Base-by-base conservation (phyloP, 2,797 vertebrate species). In the Toxotes lorentzi region DNA sequence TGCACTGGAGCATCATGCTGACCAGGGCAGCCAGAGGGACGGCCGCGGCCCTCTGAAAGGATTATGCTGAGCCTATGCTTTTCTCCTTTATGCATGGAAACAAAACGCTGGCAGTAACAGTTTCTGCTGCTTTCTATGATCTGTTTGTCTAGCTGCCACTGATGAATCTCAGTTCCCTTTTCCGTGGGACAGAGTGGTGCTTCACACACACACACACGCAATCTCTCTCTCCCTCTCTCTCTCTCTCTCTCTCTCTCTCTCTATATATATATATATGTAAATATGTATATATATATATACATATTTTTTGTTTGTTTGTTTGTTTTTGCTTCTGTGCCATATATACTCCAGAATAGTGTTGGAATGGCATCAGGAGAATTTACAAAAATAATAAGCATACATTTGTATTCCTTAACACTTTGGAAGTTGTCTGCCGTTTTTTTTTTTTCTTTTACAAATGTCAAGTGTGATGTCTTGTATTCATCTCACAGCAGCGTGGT, bases 21-120 rank as follows among this genome's bases (percentile, higher is more conserved):
- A 94, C 90, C 85, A 77, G 91, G 77, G 78, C 88, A 88, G 89
- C 81, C 84, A 78, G 85, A 75, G 86, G 80, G 85, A 76, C 35
- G 35, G 80, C 81, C 12, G 21, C 82, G 43, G 82, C 48, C 27
- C 71, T 47, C 62, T 96, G 92, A 96, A 96, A 93, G 91, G 90
- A 94, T 95, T 92, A 81, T 93, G 95, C 95, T 95, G 94, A 75
- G 84, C 89, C 94, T 87, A 91, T 38, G 84, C 84, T 92, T 94
- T 91, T 56, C 75, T 86, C 79, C 86, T 89, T 94, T 93, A 91
- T 84, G 60, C 83, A 76, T 70, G 78, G 78, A 89, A 90, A 91
- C 89, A 92, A 95, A 94, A 88, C 59, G 89, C 93, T 94, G 90
- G 89, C 93, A 86, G 86, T 76, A 86, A 94, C 93, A 90, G 73